Evolutionary conservation across 2,797 vertebrate genomes (phyloP).

Genomic region (Danio albolineatus): DNA sequence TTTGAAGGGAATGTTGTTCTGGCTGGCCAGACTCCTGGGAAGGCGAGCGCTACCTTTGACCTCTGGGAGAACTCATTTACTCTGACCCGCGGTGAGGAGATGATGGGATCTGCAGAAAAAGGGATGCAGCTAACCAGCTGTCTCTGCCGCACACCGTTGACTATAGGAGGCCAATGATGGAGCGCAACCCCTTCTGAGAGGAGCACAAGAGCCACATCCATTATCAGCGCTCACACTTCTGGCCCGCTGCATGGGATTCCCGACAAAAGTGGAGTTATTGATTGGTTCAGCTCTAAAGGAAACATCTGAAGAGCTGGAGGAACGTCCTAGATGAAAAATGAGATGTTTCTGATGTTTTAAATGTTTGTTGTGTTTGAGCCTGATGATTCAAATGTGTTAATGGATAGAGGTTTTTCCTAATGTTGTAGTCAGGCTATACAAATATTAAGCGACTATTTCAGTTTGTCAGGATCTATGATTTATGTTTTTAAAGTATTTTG

Average conservation of each 20-base stretch:
- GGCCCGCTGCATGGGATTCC: conserved; percentile 31
- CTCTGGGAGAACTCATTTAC: conserved; percentile 75
- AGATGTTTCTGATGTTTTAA: background rate
- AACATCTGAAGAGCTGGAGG: conserved; percentile 10
- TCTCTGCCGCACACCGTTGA: conserved; percentile 60
- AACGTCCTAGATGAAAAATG: conserved; percentile 10
- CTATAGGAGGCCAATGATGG: conserved; percentile 31
- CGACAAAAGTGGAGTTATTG: conserved; percentile 40
- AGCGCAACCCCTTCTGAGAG: conserved; percentile 33
- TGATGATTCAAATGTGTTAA: too few species aligned
- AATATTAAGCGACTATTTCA: too few species aligned
- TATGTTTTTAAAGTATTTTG: too few species aligned
- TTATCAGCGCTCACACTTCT: conserved; percentile 53
- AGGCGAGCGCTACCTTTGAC: conserved; percentile 77
- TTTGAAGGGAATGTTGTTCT: conserved; percentile 74
- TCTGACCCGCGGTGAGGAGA: conserved; percentile 62
- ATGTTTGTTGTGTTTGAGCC: background rate
- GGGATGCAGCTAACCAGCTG: conserved; percentile 76
- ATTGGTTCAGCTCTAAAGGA: background rate
- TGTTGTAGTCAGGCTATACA: too few species aligned
- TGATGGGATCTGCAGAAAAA: conserved; percentile 64
- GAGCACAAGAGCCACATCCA: conserved; percentile 29
- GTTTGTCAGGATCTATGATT: too few species aligned
- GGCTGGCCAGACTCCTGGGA: conserved; percentile 75
- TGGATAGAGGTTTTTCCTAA: too few species aligned